A percentile compares a stretch with the other conserved stretches of the same genome.
phyloP scores from a whole-genome alignment of 2,888 invertebrate genomes.

The Polydrusus cervinus region DNA sequence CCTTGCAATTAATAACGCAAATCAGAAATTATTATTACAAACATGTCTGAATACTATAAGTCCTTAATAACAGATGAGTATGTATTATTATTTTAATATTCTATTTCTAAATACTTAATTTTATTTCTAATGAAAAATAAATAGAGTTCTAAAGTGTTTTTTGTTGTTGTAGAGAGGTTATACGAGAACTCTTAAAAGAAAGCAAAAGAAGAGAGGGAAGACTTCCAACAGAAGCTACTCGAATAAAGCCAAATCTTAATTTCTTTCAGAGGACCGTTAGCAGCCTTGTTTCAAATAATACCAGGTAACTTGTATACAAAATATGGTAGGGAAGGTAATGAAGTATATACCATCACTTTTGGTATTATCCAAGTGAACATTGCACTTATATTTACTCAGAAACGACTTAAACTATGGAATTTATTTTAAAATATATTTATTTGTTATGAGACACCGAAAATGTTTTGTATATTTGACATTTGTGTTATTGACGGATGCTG shows the following conservation, averaged over 20 bases:
- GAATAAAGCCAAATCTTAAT: constrained; percentile 59
- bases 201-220: constrained; percentile 57
- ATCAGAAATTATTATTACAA: neutral
- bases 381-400: too few species aligned
- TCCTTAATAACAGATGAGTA: constrained; percentile 56
- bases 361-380: too few species aligned
- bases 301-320: constrained; percentile 51
- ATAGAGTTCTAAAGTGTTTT: constrained; percentile 3
- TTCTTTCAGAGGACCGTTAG: constrained; percentile 60
- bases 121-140: neutral
- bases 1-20: too few species aligned
- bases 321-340: neutral
- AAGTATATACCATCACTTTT: too few species aligned
- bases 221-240: constrained; percentile 51
- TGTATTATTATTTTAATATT: constrained; percentile 32
- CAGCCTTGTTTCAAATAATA: constrained; percentile 58
- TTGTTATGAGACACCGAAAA: too few species aligned
- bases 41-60: constrained; percentile 56
- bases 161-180: constrained; percentile 57
- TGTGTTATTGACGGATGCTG: too few species aligned
- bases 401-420: too few species aligned
- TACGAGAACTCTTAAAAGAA: constrained; percentile 59
- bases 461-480: too few species aligned
- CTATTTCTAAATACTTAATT: neutral
- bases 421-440: too few species aligned